Percentiles rank a stretch among this genome's conserved stretches.
Conservation (phyloP, 2,113 vertebrate genomes). For the Gasterosteus aculeatus region DNA sequence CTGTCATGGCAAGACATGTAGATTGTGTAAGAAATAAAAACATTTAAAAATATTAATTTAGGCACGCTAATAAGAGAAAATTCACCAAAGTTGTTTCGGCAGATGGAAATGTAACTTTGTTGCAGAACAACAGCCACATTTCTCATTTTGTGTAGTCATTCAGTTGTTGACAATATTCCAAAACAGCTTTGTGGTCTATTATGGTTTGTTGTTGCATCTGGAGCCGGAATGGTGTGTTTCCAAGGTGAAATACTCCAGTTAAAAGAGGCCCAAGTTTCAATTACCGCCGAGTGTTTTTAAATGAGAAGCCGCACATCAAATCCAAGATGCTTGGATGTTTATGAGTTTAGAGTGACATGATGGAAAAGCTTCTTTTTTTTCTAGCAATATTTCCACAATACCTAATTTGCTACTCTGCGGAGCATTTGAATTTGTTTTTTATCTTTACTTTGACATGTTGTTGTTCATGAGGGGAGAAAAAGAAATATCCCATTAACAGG, state of each 20-base stretch:
- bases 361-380: conserved; percentile 48
- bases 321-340: conserved; percentile 52
- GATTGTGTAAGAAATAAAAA: neutral
- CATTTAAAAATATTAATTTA: neutral
- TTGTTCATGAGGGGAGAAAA: conserved; percentile 73
- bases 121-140: conserved; percentile 1
- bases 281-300: conserved; percentile 53
- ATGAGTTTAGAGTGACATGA: conserved; percentile 49
- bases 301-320: conserved; percentile 51
- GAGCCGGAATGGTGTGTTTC: conserved; percentile 20
- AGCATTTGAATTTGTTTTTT: conserved; percentile 61
- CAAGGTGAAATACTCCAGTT: conserved; percentile 22
- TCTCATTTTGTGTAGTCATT: neutral
- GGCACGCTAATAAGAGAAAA: neutral
- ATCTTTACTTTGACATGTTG: conserved; percentile 78
- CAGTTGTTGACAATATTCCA: conserved; percentile 30
- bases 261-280: conserved; percentile 49
- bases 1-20: neutral
- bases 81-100: neutral
- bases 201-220: conserved; percentile 24
- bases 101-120: conserved; percentile 11
- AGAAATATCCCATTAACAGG: conserved; percentile 79
- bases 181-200: conserved; percentile 26
- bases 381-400: conserved; percentile 59
- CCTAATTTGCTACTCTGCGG: conserved; percentile 70